Percentiles rank a stretch among this genome's conserved stretches.
Conservation (phyloP, 1,140 invertebrate species). For the Pseudomyrmex cubaensis region DNA sequence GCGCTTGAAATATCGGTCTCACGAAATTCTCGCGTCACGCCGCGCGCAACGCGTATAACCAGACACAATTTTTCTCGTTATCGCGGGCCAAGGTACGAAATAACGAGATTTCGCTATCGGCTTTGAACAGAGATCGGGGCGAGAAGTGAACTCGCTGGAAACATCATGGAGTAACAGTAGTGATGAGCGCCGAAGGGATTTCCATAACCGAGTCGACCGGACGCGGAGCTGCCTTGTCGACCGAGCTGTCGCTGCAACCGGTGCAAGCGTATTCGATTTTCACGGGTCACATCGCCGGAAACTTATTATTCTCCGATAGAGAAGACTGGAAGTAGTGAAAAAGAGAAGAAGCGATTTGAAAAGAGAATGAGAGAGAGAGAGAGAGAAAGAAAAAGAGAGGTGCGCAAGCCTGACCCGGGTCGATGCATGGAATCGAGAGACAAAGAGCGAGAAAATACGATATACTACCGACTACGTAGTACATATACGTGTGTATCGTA, state of each 20-base stretch:
- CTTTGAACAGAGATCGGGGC: constrained; percentile 67
- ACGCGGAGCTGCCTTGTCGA: constrained; percentile 81
- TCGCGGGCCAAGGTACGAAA: constrained; percentile 45
- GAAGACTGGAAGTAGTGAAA: constrained; percentile 28
- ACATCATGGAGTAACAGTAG: constrained; percentile 54
- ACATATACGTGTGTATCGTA: too few relatives aligned
- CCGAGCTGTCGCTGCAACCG: constrained; percentile 83
- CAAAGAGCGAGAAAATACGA: constrained; percentile 9
- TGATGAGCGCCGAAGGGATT: constrained; percentile 78
- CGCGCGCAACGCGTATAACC: constrained; percentile 37
- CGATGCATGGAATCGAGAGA: constrained; percentile 3
- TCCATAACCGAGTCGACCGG: constrained; percentile 82
- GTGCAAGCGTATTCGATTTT: constrained; percentile 82
- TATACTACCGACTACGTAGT: background rate
- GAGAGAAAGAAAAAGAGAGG: constrained; percentile 17
- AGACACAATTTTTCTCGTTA: constrained; percentile 72
- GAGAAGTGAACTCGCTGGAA: constrained; percentile 55
- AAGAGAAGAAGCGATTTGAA: constrained; percentile 36
- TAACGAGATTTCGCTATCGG: constrained; percentile 71
- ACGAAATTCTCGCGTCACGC: background rate
- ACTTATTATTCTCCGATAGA: constrained; percentile 79
- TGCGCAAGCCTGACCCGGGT: background rate
- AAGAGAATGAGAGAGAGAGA: constrained; percentile 49
- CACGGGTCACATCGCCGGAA: constrained; percentile 81
- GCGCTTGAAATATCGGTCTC: constrained; percentile 35